Evolutionary conservation across 2,797 vertebrate species (phyloP).

Genomic region (Rhinophrynus dorsalis): DNA sequence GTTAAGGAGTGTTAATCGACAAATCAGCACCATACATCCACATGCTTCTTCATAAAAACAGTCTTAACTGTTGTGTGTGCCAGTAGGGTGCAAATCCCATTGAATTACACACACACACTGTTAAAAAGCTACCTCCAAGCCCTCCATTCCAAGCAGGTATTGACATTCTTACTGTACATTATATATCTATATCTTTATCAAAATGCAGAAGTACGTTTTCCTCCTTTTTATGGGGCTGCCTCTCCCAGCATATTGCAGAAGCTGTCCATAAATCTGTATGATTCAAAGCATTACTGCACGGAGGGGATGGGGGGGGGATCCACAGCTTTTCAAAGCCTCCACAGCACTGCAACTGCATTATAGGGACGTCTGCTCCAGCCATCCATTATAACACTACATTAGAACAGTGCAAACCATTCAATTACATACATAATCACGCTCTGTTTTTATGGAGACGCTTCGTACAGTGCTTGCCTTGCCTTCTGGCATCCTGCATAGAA

Average conservation of each 20-base stretch:
- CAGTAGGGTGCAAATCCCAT: too few relatives aligned
- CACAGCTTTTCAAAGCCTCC: not conserved
- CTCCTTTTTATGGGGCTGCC: conserved; percentile 8
- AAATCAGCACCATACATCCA: too few relatives aligned
- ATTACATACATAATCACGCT: conserved; percentile 46
- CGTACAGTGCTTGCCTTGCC: conserved; percentile 17
- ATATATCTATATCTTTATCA: too few relatives aligned
- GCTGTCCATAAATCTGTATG: conserved; percentile 21
- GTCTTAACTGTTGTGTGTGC: too few relatives aligned
- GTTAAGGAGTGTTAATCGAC: too few relatives aligned
- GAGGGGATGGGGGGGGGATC: not conserved
- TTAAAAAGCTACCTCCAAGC: too few relatives aligned
- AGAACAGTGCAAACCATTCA: conserved; percentile 19
- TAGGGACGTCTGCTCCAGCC: conserved; percentile 1
- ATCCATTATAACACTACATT: conserved; percentile 30
- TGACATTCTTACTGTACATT: too few relatives aligned
- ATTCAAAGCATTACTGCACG: conserved; percentile 6
- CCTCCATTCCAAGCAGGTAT: too few relatives aligned
- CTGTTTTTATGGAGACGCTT: conserved; percentile 23
- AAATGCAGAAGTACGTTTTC: not conserved
- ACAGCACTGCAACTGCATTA: not conserved
- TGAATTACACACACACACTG: too few relatives aligned
- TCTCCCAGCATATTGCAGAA: conserved; percentile 9
- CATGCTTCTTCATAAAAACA: too few relatives aligned
- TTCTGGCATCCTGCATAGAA: conserved; percentile 7